A percentile compares a stretch with the other conserved stretches of the same genome.
phyloP scores from a whole-genome alignment of 2,113 vertebrate species.

The Chauna torquata region DNA sequence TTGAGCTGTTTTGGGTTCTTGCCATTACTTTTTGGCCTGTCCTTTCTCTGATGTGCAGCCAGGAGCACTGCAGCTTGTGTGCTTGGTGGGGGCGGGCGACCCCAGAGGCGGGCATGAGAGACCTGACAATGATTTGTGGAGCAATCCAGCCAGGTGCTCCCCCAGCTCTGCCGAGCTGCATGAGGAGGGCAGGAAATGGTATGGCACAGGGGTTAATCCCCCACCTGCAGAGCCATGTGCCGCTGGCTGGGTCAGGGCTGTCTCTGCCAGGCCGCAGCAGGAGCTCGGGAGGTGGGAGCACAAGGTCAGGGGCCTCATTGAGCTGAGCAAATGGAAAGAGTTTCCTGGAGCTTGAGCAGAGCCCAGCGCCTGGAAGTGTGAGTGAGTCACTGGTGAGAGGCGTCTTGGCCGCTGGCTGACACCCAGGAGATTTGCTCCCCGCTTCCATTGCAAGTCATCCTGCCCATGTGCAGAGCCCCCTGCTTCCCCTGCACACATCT shows the following conservation, averaged over 20 bases:
- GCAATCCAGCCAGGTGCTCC: background rate
- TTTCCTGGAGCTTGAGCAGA: slow-evolving; percentile 22
- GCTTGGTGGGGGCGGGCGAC: background rate
- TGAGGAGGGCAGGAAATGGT: background rate
- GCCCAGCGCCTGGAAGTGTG: slow-evolving; percentile 12
- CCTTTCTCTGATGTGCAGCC: background rate
- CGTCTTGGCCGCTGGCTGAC: background rate
- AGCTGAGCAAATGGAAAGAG: slow-evolving; percentile 39
- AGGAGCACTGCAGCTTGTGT: background rate
- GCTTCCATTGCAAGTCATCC: background rate
- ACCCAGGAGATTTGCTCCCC: background rate
- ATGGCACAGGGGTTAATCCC: slow-evolving; percentile 36
- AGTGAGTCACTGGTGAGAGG: slow-evolving; percentile 25
- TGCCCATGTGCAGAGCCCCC: background rate
- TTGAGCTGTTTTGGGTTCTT: background rate
- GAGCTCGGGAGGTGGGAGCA: background rate
- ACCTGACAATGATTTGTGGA: slow-evolving; percentile 37
- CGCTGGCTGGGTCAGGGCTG: background rate
- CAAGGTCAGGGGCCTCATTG: slow-evolving; percentile 19
- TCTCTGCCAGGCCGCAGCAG: background rate
- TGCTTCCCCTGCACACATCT: background rate
- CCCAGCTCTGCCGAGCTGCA: background rate
- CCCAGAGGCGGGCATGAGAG: background rate
- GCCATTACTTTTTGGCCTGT: background rate
- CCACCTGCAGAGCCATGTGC: background rate